A percentile compares a stretch with the other conserved stretches of the same genome.
Conservation (phyloP, 2,888 invertebrate species). For the Magallana nippona region DNA sequence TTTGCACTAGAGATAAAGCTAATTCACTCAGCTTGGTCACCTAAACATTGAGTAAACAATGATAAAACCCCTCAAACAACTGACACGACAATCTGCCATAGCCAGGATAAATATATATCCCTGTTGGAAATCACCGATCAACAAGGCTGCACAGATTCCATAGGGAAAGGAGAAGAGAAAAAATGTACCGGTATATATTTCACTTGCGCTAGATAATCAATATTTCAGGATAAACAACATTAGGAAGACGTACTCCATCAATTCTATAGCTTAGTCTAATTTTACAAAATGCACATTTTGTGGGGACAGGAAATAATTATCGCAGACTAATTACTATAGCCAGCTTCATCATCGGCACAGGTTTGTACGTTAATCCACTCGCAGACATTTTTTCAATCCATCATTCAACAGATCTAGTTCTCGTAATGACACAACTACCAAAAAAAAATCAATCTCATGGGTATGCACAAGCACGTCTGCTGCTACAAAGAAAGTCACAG, state of each 20-base stretch:
- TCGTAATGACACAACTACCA: slow-evolving; percentile 12
- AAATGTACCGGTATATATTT: neutral
- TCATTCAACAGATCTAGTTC: slow-evolving; percentile 1
- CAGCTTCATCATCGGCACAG: slow-evolving; percentile 2
- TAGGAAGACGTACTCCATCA: neutral
- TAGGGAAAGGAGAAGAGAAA: neutral
- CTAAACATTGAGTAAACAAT: too few relatives aligned
- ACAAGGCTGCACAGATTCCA: neutral
- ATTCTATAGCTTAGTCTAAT: neutral
- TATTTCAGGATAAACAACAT: neutral
- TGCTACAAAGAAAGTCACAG: neutral
- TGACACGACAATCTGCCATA: too few relatives aligned
- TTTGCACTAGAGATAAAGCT: too few relatives aligned
- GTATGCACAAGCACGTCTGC: slow-evolving; percentile 10
- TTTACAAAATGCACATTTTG: neutral
- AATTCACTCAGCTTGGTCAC: too few relatives aligned
- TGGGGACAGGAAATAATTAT: slow-evolving; percentile 27
- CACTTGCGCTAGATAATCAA: slow-evolving; percentile 9
- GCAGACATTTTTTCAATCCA: slow-evolving; percentile 5
- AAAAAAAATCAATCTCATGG: slow-evolving; percentile 12
- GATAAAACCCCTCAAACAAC: too few relatives aligned
- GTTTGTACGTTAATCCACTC: slow-evolving; percentile 27
- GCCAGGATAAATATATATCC: too few relatives aligned
- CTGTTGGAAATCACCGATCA: neutral
- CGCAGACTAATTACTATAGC: neutral